Evolutionary conservation across 2,888 invertebrate genomes (phyloP).

Genomic region (Seladonia tumulorum): DNA sequence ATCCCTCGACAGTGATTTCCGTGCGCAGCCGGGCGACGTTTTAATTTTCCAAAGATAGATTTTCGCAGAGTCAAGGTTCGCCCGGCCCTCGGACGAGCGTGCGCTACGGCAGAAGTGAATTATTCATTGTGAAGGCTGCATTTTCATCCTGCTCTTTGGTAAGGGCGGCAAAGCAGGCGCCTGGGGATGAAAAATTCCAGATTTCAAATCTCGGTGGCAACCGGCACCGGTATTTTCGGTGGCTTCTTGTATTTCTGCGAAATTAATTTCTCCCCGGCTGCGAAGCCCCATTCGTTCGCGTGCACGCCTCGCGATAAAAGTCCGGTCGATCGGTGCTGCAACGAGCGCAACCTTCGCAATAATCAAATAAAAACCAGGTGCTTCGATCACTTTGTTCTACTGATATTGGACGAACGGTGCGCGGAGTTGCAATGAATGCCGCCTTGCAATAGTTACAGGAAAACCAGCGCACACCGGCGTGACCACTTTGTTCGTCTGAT

Average conservation of each 20-base stretch:
- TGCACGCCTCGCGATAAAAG: background rate
- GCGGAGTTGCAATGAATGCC: no score
- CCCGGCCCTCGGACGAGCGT: background rate
- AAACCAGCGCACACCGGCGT: no score
- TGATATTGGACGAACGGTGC: no score
- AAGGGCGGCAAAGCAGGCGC: background rate
- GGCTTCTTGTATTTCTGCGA: slow-evolving; percentile 39
- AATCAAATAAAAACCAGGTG: background rate
- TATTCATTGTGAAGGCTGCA: slow-evolving; percentile 36
- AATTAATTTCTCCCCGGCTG: slow-evolving; percentile 52
- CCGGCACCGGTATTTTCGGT: background rate
- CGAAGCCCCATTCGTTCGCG: background rate
- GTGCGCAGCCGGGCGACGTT: background rate
- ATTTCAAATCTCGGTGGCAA: slow-evolving; percentile 36
- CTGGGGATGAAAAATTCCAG: slow-evolving; percentile 52
- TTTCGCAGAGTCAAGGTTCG: background rate
- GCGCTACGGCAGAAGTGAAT: slow-evolving; percentile 24
- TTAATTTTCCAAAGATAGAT: slow-evolving; percentile 11
- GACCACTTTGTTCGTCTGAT: background rate
- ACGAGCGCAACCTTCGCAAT: background rate
- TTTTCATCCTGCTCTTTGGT: slow-evolving; percentile 19
- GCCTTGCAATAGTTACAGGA: no score
- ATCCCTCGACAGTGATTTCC: background rate
- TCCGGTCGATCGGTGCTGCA: background rate
- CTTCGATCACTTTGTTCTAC: no score